Evolutionary conservation across 2,113 vertebrate genomes (phyloP).

Genomic region (Plotosus lineatus): DNA sequence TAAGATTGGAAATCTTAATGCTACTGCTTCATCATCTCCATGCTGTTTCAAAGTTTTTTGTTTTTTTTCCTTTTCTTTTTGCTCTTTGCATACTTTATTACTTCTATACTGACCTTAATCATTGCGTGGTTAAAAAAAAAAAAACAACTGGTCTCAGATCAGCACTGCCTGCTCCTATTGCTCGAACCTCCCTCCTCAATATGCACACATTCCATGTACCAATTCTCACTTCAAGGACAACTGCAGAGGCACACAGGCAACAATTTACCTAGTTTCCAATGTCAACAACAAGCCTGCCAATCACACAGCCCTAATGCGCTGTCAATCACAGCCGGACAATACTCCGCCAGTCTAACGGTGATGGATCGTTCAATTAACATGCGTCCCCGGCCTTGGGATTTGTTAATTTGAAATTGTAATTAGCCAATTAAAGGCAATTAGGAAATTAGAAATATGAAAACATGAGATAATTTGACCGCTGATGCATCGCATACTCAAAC

Average conservation of each 20-base stretch:
- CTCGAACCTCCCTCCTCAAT: neutral
- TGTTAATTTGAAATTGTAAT: constrained; percentile 81
- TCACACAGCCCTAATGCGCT: constrained; percentile 68
- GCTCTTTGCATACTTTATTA: neutral
- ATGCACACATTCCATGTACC: neutral
- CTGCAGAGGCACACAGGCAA: constrained; percentile 47
- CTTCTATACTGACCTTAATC: constrained; percentile 5
- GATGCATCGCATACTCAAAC: constrained; percentile 64
- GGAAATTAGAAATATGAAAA: constrained; percentile 74
- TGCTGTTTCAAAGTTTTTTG: constrained; percentile 2
- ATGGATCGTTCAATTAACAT: constrained; percentile 80
- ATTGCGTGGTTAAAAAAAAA: neutral
- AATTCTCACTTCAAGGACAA: constrained; percentile 53
- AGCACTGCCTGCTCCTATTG: neutral
- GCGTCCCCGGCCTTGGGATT: constrained; percentile 74
- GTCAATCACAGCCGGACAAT: constrained; percentile 70
- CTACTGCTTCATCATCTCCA: constrained; percentile 33
- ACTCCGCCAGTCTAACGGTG: constrained; percentile 66
- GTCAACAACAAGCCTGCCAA: constrained; percentile 67
- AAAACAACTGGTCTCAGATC: neutral
- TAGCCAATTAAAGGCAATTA: constrained; percentile 79
- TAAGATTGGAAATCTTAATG: constrained; percentile 49
- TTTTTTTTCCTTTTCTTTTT: neutral
- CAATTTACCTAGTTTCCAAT: constrained; percentile 62
- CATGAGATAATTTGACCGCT: constrained; percentile 69